Base-by-base conservation (phyloP, 2,888 invertebrate species). In the Euzophera pinguis region DNA sequence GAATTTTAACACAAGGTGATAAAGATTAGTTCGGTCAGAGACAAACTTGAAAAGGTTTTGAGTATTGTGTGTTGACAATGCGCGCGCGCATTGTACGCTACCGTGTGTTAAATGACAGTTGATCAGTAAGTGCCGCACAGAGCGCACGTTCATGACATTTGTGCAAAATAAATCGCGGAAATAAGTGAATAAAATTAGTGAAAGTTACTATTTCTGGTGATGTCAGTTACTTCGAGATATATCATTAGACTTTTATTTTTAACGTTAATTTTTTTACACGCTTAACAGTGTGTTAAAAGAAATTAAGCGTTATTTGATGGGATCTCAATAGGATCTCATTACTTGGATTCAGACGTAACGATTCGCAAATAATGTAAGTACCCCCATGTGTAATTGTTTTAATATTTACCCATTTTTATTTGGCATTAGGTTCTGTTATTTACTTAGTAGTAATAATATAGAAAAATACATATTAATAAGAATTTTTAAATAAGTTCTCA, bases 11-110 rank as follows among this genome's bases (percentile, higher is more conserved):
- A 0, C 0, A 3, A 7, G 1, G 0, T 0, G 0, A 54, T 60
- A 70, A 53, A 54, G 62, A 53, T 41, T 12, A 64, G 7, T 60
- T 63, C 67, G 4, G 53, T 8, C 47, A 51, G 22, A 42, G 42
- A 22, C n/a, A 14, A 14, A 29, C 35, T 8, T 35, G 47, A 56
- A 56, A 53, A 51, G 59, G 41, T 58, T 68, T 67, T 65, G 69
- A 69, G 63, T 64, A 64, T 61, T 69, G 70, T 69, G 69, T 73
- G 76, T 77, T 78, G 79, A 78, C 77, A 79, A 76, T 73, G 85
- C 85, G 86, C 75, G 57, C 60, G 77, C 81, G 86, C 86, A 84
- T 81, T 80, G 74, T 79, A 77, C 68, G 74, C 72, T 75, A 78
- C 78, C 71, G 75, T 71, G 71, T 65, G 66, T 65, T 53, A 62